These are phyloP conservation scores for Brachionus koreanus DNA, from an alignment of 1,140 invertebrate species.

Conservation along the genomic window DNA sequence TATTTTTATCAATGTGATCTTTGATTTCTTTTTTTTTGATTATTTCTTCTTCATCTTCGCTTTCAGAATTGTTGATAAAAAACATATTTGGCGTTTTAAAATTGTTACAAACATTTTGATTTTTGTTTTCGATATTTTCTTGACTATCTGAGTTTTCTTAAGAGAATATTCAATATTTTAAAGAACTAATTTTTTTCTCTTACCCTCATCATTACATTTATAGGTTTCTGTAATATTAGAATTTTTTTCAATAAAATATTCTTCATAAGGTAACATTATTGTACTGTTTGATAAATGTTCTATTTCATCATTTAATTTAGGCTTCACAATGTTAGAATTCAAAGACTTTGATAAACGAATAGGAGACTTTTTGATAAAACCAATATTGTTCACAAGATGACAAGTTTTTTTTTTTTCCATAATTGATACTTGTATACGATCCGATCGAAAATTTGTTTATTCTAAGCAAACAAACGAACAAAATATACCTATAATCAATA, in stretches of 20 bases:
- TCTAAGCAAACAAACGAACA: too few species aligned
- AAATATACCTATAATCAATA: too few species aligned
- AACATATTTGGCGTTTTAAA: not conserved
- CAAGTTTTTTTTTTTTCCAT: not conserved
- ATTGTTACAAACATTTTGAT: not conserved
- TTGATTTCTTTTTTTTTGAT: not conserved
- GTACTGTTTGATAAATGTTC: not conserved
- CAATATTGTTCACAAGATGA: not conserved
- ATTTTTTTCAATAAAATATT: not conserved
- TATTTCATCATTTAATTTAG: not conserved
- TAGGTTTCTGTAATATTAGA: not conserved
- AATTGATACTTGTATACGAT: not conserved
- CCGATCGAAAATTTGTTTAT: not conserved
- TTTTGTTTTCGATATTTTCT: not conserved
- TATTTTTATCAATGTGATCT: not conserved
- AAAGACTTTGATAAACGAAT: not conserved
- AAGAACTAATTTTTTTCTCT: not conserved
- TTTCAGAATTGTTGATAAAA: not conserved
- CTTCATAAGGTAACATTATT: not conserved
- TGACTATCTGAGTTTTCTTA: not conserved
- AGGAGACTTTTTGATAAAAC: not conserved
- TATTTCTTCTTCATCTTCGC: not conserved
- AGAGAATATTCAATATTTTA: not conserved
- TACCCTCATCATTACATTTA: not conserved
- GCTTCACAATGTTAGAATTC: not conserved